phyloP scores from a whole-genome alignment of 2,113 vertebrate genomes.

The Cervus canadensis region DNA sequence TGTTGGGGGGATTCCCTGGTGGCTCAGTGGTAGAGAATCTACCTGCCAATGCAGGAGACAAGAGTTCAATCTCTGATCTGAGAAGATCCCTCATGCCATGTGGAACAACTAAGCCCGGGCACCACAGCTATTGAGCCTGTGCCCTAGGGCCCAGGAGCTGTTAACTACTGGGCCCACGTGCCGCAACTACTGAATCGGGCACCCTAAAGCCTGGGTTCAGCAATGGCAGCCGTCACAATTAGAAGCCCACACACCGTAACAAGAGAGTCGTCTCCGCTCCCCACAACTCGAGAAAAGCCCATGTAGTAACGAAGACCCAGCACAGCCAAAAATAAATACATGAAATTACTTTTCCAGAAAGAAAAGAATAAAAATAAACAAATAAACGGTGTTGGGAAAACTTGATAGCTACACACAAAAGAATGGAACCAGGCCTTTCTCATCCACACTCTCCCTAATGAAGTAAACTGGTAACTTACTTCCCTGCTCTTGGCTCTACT shows the following conservation, averaged over 20 bases:
- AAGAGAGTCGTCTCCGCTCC: background rate
- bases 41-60: background rate
- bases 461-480: background rate
- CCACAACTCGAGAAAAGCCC: background rate
- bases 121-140: background rate
- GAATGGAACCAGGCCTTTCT: background rate
- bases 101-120: background rate
- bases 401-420: background rate
- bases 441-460: background rate
- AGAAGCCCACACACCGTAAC: background rate
- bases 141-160: background rate
- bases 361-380: background rate
- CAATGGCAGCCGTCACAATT: background rate
- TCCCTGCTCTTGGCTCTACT: background rate
- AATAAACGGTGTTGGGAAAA: background rate
- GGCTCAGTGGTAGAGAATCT: background rate
- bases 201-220: background rate
- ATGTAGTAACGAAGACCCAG: background rate
- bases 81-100: background rate
- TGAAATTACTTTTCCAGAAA: background rate
- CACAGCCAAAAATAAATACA: background rate
- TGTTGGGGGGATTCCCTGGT: background rate
- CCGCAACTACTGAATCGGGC: accelerated
- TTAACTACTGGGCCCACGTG: background rate
- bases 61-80: background rate